Percentiles rank a stretch among this genome's conserved stretches.
These are phyloP conservation scores for Argyresthia goedartella DNA, from an alignment of 2,888 invertebrate species.

Conservation along the genomic window DNA sequence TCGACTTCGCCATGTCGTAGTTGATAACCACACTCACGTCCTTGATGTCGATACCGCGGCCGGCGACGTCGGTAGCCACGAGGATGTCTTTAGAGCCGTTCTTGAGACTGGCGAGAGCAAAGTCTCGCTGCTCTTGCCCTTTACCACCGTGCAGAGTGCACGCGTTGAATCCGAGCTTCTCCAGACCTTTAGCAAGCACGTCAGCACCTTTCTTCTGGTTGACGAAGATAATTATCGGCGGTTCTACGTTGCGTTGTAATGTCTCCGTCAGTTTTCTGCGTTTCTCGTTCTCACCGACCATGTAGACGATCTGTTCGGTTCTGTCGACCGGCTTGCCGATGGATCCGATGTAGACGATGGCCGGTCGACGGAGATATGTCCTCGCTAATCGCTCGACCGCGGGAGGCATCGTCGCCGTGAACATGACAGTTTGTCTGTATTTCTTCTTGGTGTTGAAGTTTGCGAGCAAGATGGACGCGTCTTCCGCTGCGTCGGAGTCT, in stretches of 20 bases:
- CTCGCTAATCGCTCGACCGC: conserved; percentile 97
- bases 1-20: conserved; percentile 99
- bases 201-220: conserved; percentile 99
- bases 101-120: conserved; percentile 96
- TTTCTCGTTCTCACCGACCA: conserved; percentile 96
- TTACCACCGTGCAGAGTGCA: conserved; percentile 99
- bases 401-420: conserved; percentile 99
- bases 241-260: conserved; percentile 88
- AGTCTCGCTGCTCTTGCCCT: conserved; percentile 99
- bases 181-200: conserved; percentile 95
- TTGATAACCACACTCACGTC: conserved; percentile 99
- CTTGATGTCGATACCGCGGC: conserved; percentile 99
- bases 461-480: conserved; percentile 88
- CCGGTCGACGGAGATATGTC: conserved; percentile 94
- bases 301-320: conserved; percentile 96
- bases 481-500: conserved; percentile 98
- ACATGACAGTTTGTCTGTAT: conserved; percentile 99
- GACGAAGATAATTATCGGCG: conserved; percentile 99
- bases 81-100: conserved; percentile 96
- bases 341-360: conserved; percentile 97
- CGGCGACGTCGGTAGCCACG: conserved; percentile 99
- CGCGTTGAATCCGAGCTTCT: conserved; percentile 96
- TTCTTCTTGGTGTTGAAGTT: conserved; percentile 98
- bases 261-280: conserved; percentile 96
- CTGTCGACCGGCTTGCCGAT: conserved; percentile 97